Percentiles rank a stretch among this genome's conserved stretches.
Evolutionary conservation across 2,888 invertebrate genomes (phyloP).

Genomic region (Synergus itoensis): DNA sequence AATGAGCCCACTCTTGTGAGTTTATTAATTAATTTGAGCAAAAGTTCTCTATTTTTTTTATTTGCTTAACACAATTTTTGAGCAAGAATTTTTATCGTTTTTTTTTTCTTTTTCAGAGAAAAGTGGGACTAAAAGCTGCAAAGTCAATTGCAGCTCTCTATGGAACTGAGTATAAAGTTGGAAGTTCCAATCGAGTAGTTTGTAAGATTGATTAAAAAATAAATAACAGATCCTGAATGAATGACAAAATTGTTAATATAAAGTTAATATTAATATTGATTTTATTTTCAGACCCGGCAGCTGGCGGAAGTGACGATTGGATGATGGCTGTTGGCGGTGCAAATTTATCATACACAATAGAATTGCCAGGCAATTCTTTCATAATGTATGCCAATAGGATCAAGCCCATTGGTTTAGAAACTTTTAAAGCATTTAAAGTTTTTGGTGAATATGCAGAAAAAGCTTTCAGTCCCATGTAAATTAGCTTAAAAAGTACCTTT

Average conservation of each 20-base stretch:
- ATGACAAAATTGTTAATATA: no score
- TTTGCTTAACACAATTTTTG: no score
- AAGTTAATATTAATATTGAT: no score
- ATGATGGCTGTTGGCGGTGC: constrained; percentile 80
- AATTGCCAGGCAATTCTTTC: constrained; percentile 80
- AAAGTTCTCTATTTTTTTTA: neutral
- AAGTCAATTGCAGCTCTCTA: constrained; percentile 37
- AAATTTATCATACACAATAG: constrained; percentile 82
- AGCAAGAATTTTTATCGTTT: no score
- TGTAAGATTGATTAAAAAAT: constrained; percentile 44
- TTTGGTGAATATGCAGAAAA: neutral
- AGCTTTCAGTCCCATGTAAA: neutral
- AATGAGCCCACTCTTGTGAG: constrained; percentile 78
- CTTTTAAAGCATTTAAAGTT: no score
- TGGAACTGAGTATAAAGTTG: constrained; percentile 47
- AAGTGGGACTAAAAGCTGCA: constrained; percentile 45
- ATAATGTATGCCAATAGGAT: neutral
- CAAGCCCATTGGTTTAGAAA: neutral
- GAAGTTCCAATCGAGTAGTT: constrained; percentile 49
- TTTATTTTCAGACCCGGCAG: constrained; percentile 77
- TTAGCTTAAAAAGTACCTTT: no score
- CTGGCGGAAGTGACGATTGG: constrained; percentile 85
- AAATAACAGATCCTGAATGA: no score
- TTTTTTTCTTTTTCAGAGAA: constrained; percentile 10
- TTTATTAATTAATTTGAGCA: constrained; percentile 14